phyloP scores from a whole-genome alignment of 2,888 invertebrate genomes.

The Mactromeris polynyma region DNA sequence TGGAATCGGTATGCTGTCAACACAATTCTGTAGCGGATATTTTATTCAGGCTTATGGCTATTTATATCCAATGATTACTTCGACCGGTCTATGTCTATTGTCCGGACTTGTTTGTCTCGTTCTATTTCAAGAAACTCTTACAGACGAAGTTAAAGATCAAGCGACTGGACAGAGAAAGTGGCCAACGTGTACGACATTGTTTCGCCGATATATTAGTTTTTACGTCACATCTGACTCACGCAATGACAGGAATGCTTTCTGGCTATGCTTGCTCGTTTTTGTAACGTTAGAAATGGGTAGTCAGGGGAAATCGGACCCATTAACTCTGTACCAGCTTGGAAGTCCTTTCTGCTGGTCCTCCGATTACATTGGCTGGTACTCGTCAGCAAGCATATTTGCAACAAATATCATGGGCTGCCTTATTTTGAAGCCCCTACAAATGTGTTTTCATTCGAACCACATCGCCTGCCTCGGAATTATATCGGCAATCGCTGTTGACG shows the following conservation, averaged over 20 bases:
- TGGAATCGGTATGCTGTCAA: conserved; percentile 36
- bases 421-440: conserved; percentile 28
- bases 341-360: conserved; percentile 51
- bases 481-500: conserved; percentile 4
- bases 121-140: conserved; percentile 29
- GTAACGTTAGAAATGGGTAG: neutral
- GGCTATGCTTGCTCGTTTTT: conserved; percentile 31
- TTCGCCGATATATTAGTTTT: conserved; percentile 25
- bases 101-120: neutral
- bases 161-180: neutral
- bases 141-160: neutral
- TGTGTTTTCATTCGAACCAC: conserved; percentile 21
- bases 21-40: conserved; percentile 47
- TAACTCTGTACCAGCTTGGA: conserved; percentile 41
- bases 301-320: conserved; percentile 15
- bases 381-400: neutral
- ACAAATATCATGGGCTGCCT: conserved; percentile 19
- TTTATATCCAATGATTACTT: conserved; percentile 44
- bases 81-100: neutral
- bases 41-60: conserved; percentile 44
- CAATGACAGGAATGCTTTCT: conserved; percentile 20
- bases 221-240: neutral
- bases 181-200: conserved; percentile 6
- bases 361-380: conserved; percentile 34
- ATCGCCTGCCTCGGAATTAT: conserved; percentile 40